phyloP scores from a whole-genome alignment of 2,888 invertebrate genomes.

The Dioctria rufipes region DNA sequence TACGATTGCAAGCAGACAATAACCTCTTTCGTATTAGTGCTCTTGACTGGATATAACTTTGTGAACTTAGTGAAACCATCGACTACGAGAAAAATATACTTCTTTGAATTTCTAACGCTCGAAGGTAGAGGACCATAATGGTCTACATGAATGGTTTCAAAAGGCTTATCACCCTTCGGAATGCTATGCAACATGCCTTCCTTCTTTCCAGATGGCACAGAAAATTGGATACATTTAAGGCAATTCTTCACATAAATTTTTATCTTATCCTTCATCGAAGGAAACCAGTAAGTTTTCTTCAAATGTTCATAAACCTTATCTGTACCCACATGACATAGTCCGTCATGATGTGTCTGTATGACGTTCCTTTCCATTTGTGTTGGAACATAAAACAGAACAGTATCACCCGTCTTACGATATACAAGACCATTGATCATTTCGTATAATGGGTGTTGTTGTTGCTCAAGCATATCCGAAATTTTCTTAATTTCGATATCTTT shows the following conservation, averaged over 20 bases:
- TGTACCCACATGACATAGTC: conserved; percentile 62
- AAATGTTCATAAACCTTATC: conserved; percentile 62
- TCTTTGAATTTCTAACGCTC: conserved; percentile 61
- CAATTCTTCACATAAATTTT: neutral
- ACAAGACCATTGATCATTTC: conserved; percentile 20
- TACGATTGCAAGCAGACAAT: conserved; percentile 12
- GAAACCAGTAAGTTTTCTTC: conserved; percentile 62
- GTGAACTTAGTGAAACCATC: too few species aligned
- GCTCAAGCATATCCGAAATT: neutral
- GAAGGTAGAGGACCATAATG: conserved; percentile 61
- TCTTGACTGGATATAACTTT: conserved; percentile 2
- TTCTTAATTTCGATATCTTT: conserved; percentile 11
- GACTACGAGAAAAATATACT: neutral
- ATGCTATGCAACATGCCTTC: neutral
- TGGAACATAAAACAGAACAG: conserved; percentile 54
- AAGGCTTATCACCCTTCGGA: neutral
- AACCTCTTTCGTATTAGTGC: neutral
- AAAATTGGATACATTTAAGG: neutral
- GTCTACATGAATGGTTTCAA: conserved; percentile 5
- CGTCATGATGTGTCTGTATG: neutral
- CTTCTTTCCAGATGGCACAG: conserved; percentile 8
- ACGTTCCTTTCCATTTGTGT: conserved; percentile 55
- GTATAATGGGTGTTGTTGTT: conserved; percentile 53
- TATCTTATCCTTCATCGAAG: conserved; percentile 58
- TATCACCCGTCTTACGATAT: neutral